Base-by-base conservation (phyloP, 2,888 invertebrate species). In the Hyppa rectilinea region DNA sequence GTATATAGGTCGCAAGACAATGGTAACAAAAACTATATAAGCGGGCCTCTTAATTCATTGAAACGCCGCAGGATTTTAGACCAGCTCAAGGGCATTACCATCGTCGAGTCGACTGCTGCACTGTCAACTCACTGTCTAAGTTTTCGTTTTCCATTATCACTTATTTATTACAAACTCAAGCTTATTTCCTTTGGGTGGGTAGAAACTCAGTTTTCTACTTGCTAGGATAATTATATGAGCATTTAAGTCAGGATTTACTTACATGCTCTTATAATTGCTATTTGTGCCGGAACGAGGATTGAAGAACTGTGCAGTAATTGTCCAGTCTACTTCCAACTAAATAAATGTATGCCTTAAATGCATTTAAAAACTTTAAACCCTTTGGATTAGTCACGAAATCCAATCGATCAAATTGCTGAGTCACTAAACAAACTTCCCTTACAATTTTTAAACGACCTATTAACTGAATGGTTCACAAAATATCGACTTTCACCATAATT, bases 401-500 rank as follows among this genome's bases (percentile, higher is more conserved):
- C 26, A 71, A 75, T 49, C 26, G 6, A 23, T 47, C 12, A 7
- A 45, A 23, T 36, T 66, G 71, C 73, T 78, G 73, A 70, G n/a
- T 74, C 78, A 74, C n/a, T 6, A 43, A 78, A 36, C 23, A 60
- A 68, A 68, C 76, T 17, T 26, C 31, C 40, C 0, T n/a, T 74
- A n/a, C 36, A 26, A 66, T 40, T 31, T 77, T 26, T 31, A 77
- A 71, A 62, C 34, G 23, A 34, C 56, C 62, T 78, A 78, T 71
- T 78, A 69, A 47, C 29, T 26, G 23, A 71, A 62, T 60, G 56
- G 60, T 50, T 45, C 17, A 79, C 55, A 50, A 78, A 60, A 50
- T 77, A 81, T 77, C 56, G 53, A 81, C 66, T 73, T 73, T 64
- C 55, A 49, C 61, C 55, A 43, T 71, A 73, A 78, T 78, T 62